Conservation (phyloP, 35 echinoderm and acorn worm species). For the Hemicentrotus pulcherrimus region DNA sequence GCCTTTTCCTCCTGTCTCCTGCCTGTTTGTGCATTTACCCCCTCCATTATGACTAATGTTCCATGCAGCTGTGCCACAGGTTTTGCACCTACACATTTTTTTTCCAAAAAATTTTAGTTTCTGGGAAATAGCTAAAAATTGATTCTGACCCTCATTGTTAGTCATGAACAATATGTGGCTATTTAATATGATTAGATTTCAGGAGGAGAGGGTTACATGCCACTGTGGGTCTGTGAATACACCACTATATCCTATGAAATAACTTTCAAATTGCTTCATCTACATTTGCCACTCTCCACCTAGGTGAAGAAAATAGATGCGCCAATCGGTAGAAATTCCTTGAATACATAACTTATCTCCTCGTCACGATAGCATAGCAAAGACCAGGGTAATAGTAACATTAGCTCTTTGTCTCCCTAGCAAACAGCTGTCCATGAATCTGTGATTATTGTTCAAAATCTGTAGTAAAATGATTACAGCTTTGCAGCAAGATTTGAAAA, state of each 20-base stretch:
- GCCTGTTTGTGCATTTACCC: not conserved
- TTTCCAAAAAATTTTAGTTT: not conserved
- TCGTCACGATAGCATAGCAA: too few relatives aligned
- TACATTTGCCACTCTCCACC: not conserved
- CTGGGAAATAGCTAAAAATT: not conserved
- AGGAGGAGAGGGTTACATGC: too few relatives aligned
- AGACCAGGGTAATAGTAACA: too few relatives aligned
- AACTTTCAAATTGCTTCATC: not conserved
- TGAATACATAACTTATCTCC: too few relatives aligned
- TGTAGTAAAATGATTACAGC: too few relatives aligned
- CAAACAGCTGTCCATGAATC: too few relatives aligned
- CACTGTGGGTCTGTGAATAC: too few relatives aligned
- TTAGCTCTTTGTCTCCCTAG: too few relatives aligned
- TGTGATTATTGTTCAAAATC: too few relatives aligned
- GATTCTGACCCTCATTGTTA: not conserved
- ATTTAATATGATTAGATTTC: not conserved
- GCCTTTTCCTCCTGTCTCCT: not conserved
- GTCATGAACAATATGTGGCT: not conserved
- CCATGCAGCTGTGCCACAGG: not conserved
- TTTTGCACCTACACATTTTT: not conserved
- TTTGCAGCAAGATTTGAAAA: too few relatives aligned
- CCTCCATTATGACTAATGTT: not conserved
- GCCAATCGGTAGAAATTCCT: too few relatives aligned
- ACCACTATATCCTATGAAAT: too few relatives aligned
- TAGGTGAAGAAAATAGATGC: not conserved